These are phyloP conservation scores for Batillaria attramentaria DNA, from an alignment of 1,140 invertebrate genomes.

Conservation along the genomic window DNA sequence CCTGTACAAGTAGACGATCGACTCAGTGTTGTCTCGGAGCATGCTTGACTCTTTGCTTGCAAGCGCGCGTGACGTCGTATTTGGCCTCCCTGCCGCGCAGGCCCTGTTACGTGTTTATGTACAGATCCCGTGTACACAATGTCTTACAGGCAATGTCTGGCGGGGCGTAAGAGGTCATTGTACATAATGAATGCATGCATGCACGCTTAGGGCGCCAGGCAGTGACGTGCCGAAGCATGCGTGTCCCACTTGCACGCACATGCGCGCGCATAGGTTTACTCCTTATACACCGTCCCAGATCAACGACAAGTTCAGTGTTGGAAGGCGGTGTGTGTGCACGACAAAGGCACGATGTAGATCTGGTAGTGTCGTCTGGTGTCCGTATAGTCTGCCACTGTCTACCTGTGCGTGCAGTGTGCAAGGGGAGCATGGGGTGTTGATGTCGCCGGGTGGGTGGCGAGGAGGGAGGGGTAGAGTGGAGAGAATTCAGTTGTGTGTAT, in stretches of 20 bases:
- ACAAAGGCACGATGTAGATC: too few species aligned
- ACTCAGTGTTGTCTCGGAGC: too few species aligned
- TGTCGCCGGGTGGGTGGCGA: neutral
- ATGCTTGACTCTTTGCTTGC: too few species aligned
- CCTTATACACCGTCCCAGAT: neutral
- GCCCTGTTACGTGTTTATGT: too few species aligned
- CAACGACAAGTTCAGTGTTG: too few species aligned
- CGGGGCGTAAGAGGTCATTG: too few species aligned
- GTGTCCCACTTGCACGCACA: neutral
- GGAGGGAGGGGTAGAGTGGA: neutral
- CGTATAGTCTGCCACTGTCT: too few species aligned
- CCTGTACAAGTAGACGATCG: too few species aligned
- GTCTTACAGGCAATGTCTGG: too few species aligned
- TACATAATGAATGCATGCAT: neutral
- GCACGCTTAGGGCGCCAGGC: neutral
- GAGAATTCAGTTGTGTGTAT: neutral
- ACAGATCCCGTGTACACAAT: too few species aligned
- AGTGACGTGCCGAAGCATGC: neutral
- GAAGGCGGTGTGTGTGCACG: too few species aligned
- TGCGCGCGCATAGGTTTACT: neutral
- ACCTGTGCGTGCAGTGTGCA: neutral
- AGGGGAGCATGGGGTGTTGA: neutral
- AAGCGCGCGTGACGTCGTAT: neutral
- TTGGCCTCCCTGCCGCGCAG: neutral
- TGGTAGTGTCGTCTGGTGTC: too few species aligned